These are phyloP conservation scores for Alectoris magna DNA, from an alignment of 2,797 vertebrate species.

Conservation along the genomic window DNA sequence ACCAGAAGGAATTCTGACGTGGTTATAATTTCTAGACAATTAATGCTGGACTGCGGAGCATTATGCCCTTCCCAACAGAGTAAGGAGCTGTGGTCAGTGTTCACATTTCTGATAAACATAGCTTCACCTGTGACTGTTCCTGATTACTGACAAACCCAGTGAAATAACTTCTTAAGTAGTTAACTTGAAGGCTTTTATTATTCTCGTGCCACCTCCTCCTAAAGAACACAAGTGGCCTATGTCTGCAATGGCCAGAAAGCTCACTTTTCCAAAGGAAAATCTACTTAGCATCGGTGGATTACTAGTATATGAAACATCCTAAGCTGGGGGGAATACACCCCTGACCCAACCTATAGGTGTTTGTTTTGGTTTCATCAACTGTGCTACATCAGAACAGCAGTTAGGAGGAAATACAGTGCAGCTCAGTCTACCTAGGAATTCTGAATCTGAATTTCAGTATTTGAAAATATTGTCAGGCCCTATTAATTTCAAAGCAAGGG, in stretches of 20 bases:
- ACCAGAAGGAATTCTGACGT: neutral
- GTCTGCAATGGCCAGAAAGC: neutral
- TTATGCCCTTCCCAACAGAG: accelerated
- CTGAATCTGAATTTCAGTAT: neutral
- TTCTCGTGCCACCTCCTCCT: neutral
- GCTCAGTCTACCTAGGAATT: neutral
- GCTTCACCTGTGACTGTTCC: neutral
- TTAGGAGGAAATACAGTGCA: neutral
- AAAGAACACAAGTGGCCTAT: neutral
- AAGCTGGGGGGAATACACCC: neutral
- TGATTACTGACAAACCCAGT: neutral
- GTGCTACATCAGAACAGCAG: neutral
- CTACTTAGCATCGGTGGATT: neutral
- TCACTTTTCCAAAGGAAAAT: neutral
- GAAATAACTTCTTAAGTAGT: neutral
- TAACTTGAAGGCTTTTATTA: neutral
- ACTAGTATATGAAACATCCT: neutral
- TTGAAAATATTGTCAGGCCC: neutral
- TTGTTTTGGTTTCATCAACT: neutral
- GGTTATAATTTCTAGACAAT: too few relatives aligned
- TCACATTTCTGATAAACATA: neutral
- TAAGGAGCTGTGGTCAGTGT: neutral
- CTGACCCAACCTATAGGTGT: neutral
- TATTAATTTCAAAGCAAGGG: neutral
- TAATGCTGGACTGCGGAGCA: too few relatives aligned